Evolutionary conservation across 2,888 invertebrate genomes (phyloP), one percentile per base, ranked within the genome.

Genomic region (Noctua pronuba): DNA sequence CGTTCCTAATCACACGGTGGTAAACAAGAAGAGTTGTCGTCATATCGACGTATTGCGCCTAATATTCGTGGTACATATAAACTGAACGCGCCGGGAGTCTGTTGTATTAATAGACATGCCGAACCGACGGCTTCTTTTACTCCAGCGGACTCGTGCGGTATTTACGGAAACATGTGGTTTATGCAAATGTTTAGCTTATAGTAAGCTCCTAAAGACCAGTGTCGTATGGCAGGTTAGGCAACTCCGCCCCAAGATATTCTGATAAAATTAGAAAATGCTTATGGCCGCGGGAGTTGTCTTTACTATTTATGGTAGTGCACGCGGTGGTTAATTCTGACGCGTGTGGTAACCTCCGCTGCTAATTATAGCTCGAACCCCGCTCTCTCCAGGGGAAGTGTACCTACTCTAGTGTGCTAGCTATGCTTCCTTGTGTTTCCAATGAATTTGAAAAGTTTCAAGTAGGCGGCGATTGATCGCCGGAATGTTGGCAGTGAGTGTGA

Each of bases 281-380:
- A 91, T 89, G 92, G 90, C 91, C 89, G 91, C 93, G 93, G 92
- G 93, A 92, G 94, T 92, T 92, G 94, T 93, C 94, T 96, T 96
- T 93, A 94, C 96, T 96, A 96, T 96, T 96, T 96, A 96, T 95
- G 96, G 96, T 95, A 94, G 92, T 94, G 96, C 92, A 85, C 88
- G 93, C 90, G 88, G 91, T 86, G 89, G 92, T 93, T 93, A 92
- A 92, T 91, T 92, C 88, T 87, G 90, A 91, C 86, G 89, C 93
- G 94, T 92, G 95, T 93, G 94, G 93, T 88, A 90, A 92, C 90
- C 91, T 91, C 90, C 77, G 87, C 65, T 80, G 91, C 94, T 94
- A 94, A 91, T 91, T 93, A 83, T 86, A 92, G 38, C 69, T 31
- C 3, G 64, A 31, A 78, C 72, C 74, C 70, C 75, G 77, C 83